Percentiles rank a stretch among this genome's conserved stretches.
Evolutionary conservation across 2,113 vertebrate genomes (phyloP).

Genomic region (Axis porcinus): DNA sequence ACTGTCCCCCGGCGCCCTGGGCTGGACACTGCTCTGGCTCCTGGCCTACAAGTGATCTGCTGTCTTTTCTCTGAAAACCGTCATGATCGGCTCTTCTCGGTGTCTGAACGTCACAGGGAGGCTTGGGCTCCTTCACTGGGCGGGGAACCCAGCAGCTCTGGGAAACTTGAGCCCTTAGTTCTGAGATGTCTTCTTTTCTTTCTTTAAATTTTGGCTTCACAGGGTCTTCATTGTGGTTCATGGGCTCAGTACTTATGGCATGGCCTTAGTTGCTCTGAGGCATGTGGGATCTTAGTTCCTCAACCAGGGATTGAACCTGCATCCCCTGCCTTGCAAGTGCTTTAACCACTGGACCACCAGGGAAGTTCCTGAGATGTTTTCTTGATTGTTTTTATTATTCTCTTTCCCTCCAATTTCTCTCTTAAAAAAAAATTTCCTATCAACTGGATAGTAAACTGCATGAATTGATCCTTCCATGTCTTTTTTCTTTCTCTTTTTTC

Average conservation of each 20-base stretch:
- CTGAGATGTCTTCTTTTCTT: neutral
- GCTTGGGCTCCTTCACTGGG: neutral
- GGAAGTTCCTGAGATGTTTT: neutral
- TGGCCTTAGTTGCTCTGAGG: neutral
- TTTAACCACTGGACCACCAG: neutral
- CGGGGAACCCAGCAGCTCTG: neutral
- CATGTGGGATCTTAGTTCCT: neutral
- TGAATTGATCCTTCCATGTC: neutral
- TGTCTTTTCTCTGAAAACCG: neutral
- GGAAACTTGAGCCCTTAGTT: neutral
- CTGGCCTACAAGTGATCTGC: neutral
- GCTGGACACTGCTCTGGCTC: neutral
- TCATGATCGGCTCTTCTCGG: accelerated
- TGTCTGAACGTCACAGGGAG: neutral
- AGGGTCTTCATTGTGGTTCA: neutral
- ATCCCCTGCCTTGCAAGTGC: neutral
- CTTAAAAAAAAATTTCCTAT: neutral
- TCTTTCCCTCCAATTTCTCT: neutral
- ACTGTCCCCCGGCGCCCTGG: accelerated
- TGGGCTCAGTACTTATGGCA: neutral
- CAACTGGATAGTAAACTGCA: neutral
- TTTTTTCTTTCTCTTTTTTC: neutral
- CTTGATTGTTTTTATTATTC: neutral
- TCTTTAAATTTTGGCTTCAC: neutral
- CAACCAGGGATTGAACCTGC: neutral